A percentile compares a stretch with the other conserved stretches of the same genome.
Conservation (phyloP, 1,140 invertebrate species). For the Chionoecetes opilio region DNA sequence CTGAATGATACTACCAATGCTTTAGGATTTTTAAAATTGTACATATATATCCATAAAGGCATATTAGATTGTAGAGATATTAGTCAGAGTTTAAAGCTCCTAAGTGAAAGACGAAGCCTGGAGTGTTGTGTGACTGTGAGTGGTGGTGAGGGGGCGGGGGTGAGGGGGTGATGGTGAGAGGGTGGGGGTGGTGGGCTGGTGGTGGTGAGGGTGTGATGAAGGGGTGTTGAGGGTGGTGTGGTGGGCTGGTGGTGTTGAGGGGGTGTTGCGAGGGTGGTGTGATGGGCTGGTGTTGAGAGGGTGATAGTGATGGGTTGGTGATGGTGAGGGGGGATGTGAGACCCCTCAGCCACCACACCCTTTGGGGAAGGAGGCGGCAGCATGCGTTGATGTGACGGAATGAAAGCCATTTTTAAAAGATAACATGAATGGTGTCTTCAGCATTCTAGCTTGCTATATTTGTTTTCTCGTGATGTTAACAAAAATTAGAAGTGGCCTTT, state of each 20-base stretch:
- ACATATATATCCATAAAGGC: conserved; percentile 25
- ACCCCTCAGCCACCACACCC: neutral
- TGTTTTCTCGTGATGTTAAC: neutral
- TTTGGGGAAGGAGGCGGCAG: neutral
- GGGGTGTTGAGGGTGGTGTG: too few relatives aligned
- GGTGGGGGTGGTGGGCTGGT: too few relatives aligned
- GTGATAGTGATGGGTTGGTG: too few relatives aligned
- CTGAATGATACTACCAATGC: conserved; percentile 48
- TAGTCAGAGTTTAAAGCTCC: conserved; percentile 37
- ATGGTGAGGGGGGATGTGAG: neutral
- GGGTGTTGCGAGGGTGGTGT: too few relatives aligned
- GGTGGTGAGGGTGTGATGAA: too few relatives aligned
- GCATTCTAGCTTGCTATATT: conserved; percentile 2
- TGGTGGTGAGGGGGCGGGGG: too few relatives aligned
- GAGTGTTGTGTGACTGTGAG: neutral
- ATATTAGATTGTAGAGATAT: conserved; percentile 22
- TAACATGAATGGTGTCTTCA: neutral
- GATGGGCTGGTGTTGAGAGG: too few relatives aligned
- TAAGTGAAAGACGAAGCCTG: conserved; percentile 11
- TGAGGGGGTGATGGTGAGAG: too few relatives aligned
- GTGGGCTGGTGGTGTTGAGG: too few relatives aligned
- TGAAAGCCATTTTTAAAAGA: neutral
- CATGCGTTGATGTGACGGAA: neutral
- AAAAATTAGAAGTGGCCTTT: conserved; percentile 10
- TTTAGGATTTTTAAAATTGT: conserved; percentile 47